Base-by-base conservation (phyloP, 2,888 invertebrate genomes). In the Microplitis manilae region DNA sequence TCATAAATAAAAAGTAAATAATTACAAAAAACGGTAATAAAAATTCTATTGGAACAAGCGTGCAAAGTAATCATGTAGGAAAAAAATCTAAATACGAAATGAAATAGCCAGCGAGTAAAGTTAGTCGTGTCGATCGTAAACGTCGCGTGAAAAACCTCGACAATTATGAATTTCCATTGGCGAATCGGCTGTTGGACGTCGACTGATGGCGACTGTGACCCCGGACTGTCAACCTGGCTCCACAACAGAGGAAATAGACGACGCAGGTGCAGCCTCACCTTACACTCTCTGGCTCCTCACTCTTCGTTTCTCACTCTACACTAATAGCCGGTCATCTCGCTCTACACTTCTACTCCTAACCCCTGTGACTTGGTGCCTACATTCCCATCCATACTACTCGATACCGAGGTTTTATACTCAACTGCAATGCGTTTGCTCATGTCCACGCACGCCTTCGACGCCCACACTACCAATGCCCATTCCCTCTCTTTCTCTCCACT, bases 151-250 rank as follows among this genome's bases (percentile, higher is more conserved):
- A 84, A 86, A 83, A 83, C 81, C 76, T 80, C 50, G 2, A 13
- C 9, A 50, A 83, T 82, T 83, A 84, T 83, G 83, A 84, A 86
- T 85, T 85, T 86, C 81, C 81, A 77, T 30, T 79, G 81, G 77
- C 84, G 82, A 84, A 85, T 84, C 81, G 81, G 73, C 68, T 60
- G 30, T 70, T 69, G 64, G 69, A 75, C 70, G 72, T 60, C 41
- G 75, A 50, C 50, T 80, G 82, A 83, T 82, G 82, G 80, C 80
- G 81, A 79, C 81, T 80, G 70, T 78, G 80, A 81, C 80, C 81
- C 79, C 80, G 77, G 77, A 78, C 79, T 80, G 81, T 82, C 82
- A 81, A 79, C 80, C 79, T 82, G 76, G 64, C 61, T 40, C 64
- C 41, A 62, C 40, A 20, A 76, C 62, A 40, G 20, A 20, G 39